Conservation (phyloP, 2,888 invertebrate species). For the Malthinus flaveolus region DNA sequence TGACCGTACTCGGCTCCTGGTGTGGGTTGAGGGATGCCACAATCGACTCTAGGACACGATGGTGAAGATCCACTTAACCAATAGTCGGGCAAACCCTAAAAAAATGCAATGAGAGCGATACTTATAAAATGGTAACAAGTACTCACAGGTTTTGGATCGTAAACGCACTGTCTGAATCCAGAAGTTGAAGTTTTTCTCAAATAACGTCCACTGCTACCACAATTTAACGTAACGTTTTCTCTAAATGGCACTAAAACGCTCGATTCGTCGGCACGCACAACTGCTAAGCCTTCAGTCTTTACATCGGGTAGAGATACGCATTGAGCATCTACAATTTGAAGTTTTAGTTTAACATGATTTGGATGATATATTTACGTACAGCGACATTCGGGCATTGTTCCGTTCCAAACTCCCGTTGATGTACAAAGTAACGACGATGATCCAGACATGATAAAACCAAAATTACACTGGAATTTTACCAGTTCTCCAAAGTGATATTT, state of each 20-base stretch:
- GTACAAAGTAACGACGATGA: slow-evolving; percentile 84
- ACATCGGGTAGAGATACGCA: slow-evolving; percentile 90
- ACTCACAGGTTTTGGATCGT: slow-evolving; percentile 78
- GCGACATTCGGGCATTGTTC: slow-evolving; percentile 89
- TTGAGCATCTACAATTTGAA: slow-evolving; percentile 71
- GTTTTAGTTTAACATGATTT: slow-evolving; percentile 10
- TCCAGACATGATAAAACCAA: slow-evolving; percentile 92
- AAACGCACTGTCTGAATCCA: slow-evolving; percentile 91
- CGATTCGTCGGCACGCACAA: slow-evolving; percentile 77
- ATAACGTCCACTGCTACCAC: slow-evolving; percentile 76
- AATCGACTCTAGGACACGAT: slow-evolving; percentile 86
- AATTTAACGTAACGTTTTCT: slow-evolving; percentile 86
- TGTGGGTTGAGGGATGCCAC: slow-evolving; percentile 88
- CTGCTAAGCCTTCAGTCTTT: slow-evolving; percentile 80
- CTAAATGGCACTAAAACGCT: slow-evolving; percentile 86
- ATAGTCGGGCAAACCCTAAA: slow-evolving; percentile 80
- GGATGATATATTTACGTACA: slow-evolving; percentile 60
- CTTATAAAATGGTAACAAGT: too few relatives aligned
- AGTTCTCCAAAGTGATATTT: slow-evolving; percentile 89
- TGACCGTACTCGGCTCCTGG: slow-evolving; percentile 94
- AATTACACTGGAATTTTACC: slow-evolving; percentile 90
- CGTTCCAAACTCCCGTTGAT: slow-evolving; percentile 92
- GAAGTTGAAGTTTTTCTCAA: slow-evolving; percentile 81
- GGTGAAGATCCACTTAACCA: slow-evolving; percentile 88
- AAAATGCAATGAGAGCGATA: slow-evolving; percentile 16